Conservation (phyloP, 2,888 invertebrate genomes). For the Tetragonula carbonaria region DNA sequence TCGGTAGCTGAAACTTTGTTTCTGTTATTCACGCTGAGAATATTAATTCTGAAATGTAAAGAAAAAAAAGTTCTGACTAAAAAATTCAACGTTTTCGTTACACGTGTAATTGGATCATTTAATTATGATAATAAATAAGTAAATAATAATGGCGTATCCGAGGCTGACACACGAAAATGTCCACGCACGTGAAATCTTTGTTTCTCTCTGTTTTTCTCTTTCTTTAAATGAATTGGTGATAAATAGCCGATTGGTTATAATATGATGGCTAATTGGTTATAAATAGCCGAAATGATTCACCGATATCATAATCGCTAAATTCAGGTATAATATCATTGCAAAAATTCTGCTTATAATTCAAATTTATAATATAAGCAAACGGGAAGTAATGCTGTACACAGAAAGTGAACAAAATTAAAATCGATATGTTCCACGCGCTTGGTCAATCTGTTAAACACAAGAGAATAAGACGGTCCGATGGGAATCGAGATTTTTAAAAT, state of each 20-base stretch:
- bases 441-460: too few relatives aligned
- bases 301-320: conserved; percentile 42
- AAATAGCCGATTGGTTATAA: conserved; percentile 34
- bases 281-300: conserved; percentile 55
- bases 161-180: conserved; percentile 38
- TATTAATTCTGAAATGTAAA: too few relatives aligned
- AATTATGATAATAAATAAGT: conserved; percentile 56
- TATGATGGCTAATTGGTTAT: neutral
- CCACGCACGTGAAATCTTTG: conserved; percentile 42
- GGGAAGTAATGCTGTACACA: too few relatives aligned
- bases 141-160: conserved; percentile 4
- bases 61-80: too few relatives aligned
- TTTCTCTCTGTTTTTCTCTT: neutral
- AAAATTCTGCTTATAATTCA: too few relatives aligned
- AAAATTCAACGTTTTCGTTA: conserved; percentile 47
- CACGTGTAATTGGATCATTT: conserved; percentile 53
- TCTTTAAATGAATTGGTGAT: conserved; percentile 19
- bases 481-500: too few relatives aligned
- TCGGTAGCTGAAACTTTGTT: too few relatives aligned
- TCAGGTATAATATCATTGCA: conserved; percentile 9
- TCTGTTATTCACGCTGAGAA: too few relatives aligned
- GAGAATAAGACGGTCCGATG: too few relatives aligned
- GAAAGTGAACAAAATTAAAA: too few relatives aligned
- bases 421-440: too few relatives aligned
- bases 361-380: too few relatives aligned